Conservation (phyloP, 2,888 invertebrate species). For the Carpatolechia fugitivella region DNA sequence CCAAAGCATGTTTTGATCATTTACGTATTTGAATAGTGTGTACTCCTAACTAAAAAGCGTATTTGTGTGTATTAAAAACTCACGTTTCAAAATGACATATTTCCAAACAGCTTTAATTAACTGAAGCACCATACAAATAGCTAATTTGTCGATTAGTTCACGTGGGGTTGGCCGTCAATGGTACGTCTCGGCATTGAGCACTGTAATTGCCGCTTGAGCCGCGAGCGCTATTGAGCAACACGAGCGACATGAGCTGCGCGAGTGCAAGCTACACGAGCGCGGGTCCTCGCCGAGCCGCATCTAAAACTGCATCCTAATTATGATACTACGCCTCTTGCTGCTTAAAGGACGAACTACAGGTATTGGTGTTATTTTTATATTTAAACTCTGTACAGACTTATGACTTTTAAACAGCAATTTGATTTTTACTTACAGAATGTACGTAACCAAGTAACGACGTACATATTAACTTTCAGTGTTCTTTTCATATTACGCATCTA, state of each 20-base stretch:
- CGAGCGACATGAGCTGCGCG: slow-evolving; percentile 28
- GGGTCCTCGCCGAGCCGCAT: slow-evolving; percentile 37
- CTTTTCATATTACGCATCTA: too few species aligned
- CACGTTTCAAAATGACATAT: background rate
- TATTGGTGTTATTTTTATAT: too few species aligned
- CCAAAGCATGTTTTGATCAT: too few species aligned
- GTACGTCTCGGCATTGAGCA: slow-evolving; percentile 40
- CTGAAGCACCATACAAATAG: slow-evolving; percentile 1
- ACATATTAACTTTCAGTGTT: too few species aligned
- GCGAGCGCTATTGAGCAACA: slow-evolving; percentile 50
- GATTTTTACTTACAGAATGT: too few species aligned
- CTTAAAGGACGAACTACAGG: background rate
- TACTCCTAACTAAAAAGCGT: too few species aligned
- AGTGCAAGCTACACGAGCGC: slow-evolving; percentile 39
- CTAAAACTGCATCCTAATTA: slow-evolving; percentile 70
- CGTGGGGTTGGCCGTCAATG: slow-evolving; percentile 23
- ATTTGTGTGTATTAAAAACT: too few species aligned
- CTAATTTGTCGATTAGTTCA: slow-evolving; percentile 20
- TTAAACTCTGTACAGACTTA: too few species aligned
- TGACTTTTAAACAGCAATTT: too few species aligned
- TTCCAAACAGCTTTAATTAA: background rate
- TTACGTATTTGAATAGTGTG: too few species aligned
- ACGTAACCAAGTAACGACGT: too few species aligned
- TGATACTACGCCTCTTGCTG: slow-evolving; percentile 21
- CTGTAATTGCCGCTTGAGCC: background rate